Percentiles rank a stretch among this genome's conserved stretches.
These are phyloP conservation scores for Phoenicopterus ruber DNA, from an alignment of 2,113 vertebrate genomes.

Conservation along the genomic window DNA sequence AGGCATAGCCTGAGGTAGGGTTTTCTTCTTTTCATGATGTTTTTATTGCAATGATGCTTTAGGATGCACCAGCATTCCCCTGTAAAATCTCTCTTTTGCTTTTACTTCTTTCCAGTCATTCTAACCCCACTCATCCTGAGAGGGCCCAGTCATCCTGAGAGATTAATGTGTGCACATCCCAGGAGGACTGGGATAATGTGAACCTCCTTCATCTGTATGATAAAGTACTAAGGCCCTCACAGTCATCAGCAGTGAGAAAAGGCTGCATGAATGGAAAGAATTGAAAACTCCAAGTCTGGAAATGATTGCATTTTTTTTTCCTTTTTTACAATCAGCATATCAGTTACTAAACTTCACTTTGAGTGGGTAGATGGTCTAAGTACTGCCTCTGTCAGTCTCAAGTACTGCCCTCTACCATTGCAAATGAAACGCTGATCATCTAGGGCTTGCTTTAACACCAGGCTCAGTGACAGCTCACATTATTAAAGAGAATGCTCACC, in stretches of 20 bases:
- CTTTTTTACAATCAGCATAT: background rate
- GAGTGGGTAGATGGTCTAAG: background rate
- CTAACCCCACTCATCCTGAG: background rate
- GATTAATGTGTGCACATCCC: background rate
- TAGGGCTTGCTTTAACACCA: background rate
- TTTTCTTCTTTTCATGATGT: background rate
- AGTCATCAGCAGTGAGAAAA: background rate
- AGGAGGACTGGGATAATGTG: background rate
- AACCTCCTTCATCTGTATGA: background rate
- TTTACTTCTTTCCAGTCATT: background rate
- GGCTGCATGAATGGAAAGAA: background rate
- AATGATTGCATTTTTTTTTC: background rate
- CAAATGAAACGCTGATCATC: slow-evolving; percentile 18
- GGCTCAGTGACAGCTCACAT: slow-evolving; percentile 44
- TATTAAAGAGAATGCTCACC: slow-evolving; percentile 54
- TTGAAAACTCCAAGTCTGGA: background rate
- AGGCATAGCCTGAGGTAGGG: background rate
- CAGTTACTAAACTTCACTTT: background rate
- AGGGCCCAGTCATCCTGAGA: background rate
- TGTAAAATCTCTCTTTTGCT: background rate
- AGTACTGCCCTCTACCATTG: background rate
- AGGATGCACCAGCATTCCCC: background rate
- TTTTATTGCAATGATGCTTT: background rate
- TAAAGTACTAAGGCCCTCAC: background rate
- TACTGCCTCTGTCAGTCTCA: background rate